These are phyloP conservation scores for Agonopterix alstromeriana DNA, from an alignment of 2,888 invertebrate species.

Conservation along the genomic window DNA sequence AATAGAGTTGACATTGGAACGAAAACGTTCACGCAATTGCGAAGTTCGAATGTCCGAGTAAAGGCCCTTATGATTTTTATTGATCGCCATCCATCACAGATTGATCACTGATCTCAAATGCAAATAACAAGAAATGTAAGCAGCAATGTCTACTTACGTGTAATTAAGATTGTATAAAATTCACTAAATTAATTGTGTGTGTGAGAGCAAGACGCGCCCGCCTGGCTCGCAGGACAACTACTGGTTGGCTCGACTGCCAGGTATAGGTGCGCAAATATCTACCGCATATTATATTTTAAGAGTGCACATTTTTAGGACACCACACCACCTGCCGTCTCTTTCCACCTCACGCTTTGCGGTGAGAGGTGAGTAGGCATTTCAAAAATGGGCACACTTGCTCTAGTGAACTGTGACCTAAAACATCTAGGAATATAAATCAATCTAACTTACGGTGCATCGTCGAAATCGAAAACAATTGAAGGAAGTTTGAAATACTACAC, in stretches of 20 bases:
- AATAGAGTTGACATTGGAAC: no score
- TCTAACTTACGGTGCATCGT: no score
- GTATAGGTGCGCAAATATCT: slow-evolving; percentile 49
- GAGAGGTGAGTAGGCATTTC: slow-evolving; percentile 6
- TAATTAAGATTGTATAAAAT: no score
- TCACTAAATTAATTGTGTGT: background rate
- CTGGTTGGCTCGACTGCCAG: slow-evolving; percentile 51
- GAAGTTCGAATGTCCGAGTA: no score
- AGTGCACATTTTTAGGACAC: slow-evolving; percentile 44
- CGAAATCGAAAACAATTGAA: no score
- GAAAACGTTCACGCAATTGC: no score
- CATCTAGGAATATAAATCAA: background rate
- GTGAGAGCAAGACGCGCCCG: slow-evolving; percentile 24
- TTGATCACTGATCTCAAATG: no score
- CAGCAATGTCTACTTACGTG: no score
- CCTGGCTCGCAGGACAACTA: slow-evolving; percentile 41
- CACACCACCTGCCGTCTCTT: slow-evolving; percentile 28
- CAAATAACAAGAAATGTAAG: no score
- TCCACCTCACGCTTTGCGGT: slow-evolving; percentile 22
- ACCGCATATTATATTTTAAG: slow-evolving; percentile 61
- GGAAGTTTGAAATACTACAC: no score
- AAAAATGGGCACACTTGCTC: slow-evolving; percentile 18
- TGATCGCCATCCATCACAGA: no score
- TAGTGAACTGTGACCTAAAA: background rate
- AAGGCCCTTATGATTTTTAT: no score